Percentiles rank a stretch among this genome's conserved stretches.
These are phyloP conservation scores for Drosophila meridionalis DNA, from an alignment of 2,888 invertebrate genomes.

Conservation along the genomic window DNA sequence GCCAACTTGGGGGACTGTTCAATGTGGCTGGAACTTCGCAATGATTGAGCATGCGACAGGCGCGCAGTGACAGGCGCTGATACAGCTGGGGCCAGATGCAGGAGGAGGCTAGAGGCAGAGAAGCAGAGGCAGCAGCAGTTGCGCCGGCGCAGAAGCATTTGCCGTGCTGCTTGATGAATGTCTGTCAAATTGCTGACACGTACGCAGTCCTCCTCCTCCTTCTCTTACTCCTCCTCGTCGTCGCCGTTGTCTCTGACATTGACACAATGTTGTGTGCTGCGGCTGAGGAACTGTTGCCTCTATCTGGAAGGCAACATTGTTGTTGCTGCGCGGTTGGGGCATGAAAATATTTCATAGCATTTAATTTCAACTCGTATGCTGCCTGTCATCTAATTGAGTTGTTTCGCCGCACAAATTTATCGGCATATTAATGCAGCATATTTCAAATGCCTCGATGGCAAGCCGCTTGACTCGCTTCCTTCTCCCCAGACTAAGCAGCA, in stretches of 20 bases:
- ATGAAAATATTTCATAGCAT: slow-evolving; percentile 73
- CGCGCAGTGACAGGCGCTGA: slow-evolving; percentile 50
- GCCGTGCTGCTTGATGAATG: slow-evolving; percentile 71
- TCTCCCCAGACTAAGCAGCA: neutral
- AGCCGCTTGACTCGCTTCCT: slow-evolving; percentile 68
- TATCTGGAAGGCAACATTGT: slow-evolving; percentile 29
- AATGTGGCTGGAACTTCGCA: slow-evolving; percentile 10
- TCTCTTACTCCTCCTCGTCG: slow-evolving; percentile 21
- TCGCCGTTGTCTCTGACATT: slow-evolving; percentile 50
- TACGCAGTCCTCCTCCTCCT: slow-evolving; percentile 59
- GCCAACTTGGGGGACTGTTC: slow-evolving; percentile 10
- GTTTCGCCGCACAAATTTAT: slow-evolving; percentile 75
- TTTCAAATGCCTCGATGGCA: slow-evolving; percentile 70
- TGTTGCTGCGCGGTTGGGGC: slow-evolving; percentile 35
- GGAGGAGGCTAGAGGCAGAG: neutral
- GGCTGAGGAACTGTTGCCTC: slow-evolving; percentile 2
- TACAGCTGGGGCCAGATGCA: neutral
- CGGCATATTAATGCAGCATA: slow-evolving; percentile 81
- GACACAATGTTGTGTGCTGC: slow-evolving; percentile 67
- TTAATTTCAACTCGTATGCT: slow-evolving; percentile 64
- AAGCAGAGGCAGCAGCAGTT: neutral
- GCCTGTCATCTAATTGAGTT: slow-evolving; percentile 82
- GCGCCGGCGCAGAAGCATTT: slow-evolving; percentile 28
- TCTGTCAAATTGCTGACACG: slow-evolving; percentile 81
- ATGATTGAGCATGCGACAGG: slow-evolving; percentile 77